Evolutionary conservation across 2,797 vertebrate genomes (phyloP).

Genomic region (Semotilus atromaculatus): DNA sequence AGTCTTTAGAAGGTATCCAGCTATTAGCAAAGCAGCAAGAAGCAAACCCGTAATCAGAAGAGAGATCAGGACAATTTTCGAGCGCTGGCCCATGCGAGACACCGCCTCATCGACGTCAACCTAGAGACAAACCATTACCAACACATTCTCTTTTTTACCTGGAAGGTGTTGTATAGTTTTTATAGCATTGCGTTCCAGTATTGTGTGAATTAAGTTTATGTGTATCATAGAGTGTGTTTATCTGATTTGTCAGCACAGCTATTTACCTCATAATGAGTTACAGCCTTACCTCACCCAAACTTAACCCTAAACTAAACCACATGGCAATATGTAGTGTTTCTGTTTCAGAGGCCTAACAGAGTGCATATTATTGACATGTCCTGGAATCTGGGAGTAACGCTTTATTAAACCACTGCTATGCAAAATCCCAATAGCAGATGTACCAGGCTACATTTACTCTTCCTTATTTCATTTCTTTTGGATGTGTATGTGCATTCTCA

Average conservation of each 20-base stretch:
- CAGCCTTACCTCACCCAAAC: slow-evolving; percentile 11
- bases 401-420: not conserved
- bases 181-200: not conserved
- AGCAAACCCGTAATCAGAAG: slow-evolving; percentile 87
- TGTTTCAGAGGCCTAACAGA: slow-evolving; percentile 1
- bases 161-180: not conserved
- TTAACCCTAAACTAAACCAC: slow-evolving; percentile 17
- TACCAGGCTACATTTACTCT: not conserved
- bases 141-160: not conserved
- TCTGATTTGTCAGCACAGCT: slow-evolving; percentile 15
- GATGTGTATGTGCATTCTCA: no score
- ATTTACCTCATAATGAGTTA: slow-evolving; percentile 30
- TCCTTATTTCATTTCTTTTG: not conserved
- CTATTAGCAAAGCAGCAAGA: slow-evolving; percentile 84
- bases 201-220: not conserved
- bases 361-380: not conserved
- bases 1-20: slow-evolving; percentile 85
- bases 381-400: slow-evolving; percentile 17
- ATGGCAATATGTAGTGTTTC: slow-evolving; percentile 35
- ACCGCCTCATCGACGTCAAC: slow-evolving; percentile 70
- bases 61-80: slow-evolving; percentile 86
- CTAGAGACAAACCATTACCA: slow-evolving; percentile 59
- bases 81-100: slow-evolving; percentile 70
- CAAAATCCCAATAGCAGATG: not conserved
- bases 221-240: not conserved